A percentile compares a stretch with the other conserved stretches of the same genome.
phyloP scores from a whole-genome alignment of 2,113 vertebrate genomes.

The Gasterosteus nipponicus region DNA sequence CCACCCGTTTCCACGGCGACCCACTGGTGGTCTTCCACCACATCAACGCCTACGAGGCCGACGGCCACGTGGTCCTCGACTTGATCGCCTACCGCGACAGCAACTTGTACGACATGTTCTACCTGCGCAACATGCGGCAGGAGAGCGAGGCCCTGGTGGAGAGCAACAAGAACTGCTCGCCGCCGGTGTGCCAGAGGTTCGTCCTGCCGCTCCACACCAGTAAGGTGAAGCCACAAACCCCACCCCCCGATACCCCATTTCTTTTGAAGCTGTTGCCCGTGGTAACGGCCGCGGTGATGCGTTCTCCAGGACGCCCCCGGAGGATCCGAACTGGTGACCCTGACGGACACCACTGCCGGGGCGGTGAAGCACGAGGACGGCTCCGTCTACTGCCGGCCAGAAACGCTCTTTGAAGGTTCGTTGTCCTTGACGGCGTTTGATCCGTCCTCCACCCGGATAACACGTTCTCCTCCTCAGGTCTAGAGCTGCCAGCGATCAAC shows the following conservation, averaged over 20 bases:
- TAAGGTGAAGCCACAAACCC: conserved; percentile 77
- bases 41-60: conserved; percentile 90
- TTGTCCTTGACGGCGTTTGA: no score
- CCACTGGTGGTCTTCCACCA: conserved; percentile 92
- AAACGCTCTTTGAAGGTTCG: conserved; percentile 85
- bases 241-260: no score
- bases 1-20: conserved; percentile 82
- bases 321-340: conserved; percentile 85
- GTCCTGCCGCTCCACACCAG: conserved; percentile 82
- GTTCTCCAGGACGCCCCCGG: conserved; percentile 80
- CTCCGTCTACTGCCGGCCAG: conserved; percentile 84
- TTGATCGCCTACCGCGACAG: conserved; percentile 86
- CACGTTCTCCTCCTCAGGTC: conserved; percentile 73
- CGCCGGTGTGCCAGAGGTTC: conserved; percentile 56
- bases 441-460: no score
- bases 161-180: conserved; percentile 31
- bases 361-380: conserved; percentile 86
- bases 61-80: conserved; percentile 87
- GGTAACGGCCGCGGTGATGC: neutral
- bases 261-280: no score
- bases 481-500: conserved; percentile 94
- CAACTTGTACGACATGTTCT: conserved; percentile 92
- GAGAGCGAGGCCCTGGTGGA: conserved; percentile 62
- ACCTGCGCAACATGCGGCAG: conserved; percentile 82
- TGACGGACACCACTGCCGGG: conserved; percentile 81